Base-by-base conservation (phyloP, 2,797 vertebrate species). In the Adelosebastes latens region DNA sequence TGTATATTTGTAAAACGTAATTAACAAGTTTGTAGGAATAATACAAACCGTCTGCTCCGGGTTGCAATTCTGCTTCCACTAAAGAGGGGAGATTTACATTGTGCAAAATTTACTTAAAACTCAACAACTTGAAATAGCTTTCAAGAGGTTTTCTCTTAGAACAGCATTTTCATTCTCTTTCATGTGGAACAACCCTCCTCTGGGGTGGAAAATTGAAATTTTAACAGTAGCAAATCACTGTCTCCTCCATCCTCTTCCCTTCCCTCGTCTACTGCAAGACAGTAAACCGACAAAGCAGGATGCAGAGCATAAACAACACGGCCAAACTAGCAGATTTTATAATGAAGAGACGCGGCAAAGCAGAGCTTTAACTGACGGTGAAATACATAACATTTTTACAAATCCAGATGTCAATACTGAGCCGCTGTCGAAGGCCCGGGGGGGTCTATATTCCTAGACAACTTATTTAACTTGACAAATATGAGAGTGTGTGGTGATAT, bases 171-270 rank as follows among this genome's bases (percentile, higher is more conserved):
- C 83, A 66, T 84, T 88, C 72, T 82, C 88, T 74, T 86, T 92
- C 87, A 90, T 91, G 90, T 93, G 92, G 87, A 93, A 91, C 91
- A 86, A 87, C 71, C 59, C 76, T 94, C 87, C 92, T 93, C 90
- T 90, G 91, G 86, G 83, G 60, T 92, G 91, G 93, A 93, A 93
- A 93, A 95, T 94, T 93, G 90, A 93, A 91, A 93, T 92, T 92
- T 92, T 81, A 93, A 93, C 90, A 87, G 91, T 49, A 74, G 80
- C 88, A 94, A 93, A 92, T 92, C 90, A 89, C 87, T 63, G 84
- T 90, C 86, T 87, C 82, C 14, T 2, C 64, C 72, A 22, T 2
- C 20, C 27, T 36, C 55, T 81, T 84, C 49, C 53, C 14, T 82
- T 49, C 70, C 49, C 73, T 71, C 18, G 78, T 85, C 75, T 13